Base-by-base conservation (phyloP, 2,888 invertebrate species). In the Ormyrus nitidulus region DNA sequence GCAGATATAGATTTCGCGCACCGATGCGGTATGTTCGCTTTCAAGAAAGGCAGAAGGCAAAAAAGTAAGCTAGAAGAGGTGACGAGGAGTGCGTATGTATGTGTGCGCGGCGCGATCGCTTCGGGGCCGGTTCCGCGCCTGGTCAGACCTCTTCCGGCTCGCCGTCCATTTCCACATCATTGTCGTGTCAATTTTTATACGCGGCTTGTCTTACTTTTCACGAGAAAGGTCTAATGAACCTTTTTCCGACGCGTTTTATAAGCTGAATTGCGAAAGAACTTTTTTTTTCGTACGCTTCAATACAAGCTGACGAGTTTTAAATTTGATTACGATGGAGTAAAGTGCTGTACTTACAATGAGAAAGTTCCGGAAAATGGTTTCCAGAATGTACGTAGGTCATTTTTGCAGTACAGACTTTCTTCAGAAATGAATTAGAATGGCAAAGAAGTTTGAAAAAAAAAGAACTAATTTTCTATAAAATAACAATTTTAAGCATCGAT, bases 1-100 rank as follows among this genome's bases (percentile, higher is more conserved):
- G 65, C 58, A 71, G 49, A 68, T 54, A 77, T 77, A 77, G 81
- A 81, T 81, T 81, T 73, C 70, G 70, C 70, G 70, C 65, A 59
- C 69, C 69, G 77, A 77, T 74, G 77, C 70, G 19, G 34, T 48
- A 11, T 48, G 44, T 65, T 64, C 44, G 34, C 34, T 8, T 70
- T 70, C n/a, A 46, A 53, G 34, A 34, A 62, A 56, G 61, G 11
- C 56, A 44, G 49, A 13, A 53, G 53, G 46, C 7, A 61, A 76
- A 46, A 61, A 70, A 48, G 53, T 44, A 46, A 44, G 51, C n/a
- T 48, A 34, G 61, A 1, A 6, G 61, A 61, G 70, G 58, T 71
- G 71, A 65, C 77, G 65, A 59, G 51, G 13, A 8, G 10, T 51
- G 19, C 6, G 5, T 9, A 11, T 13, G 70, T 1, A 8, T 9